Percentiles rank a stretch among this genome's conserved stretches.
Evolutionary conservation across 2,888 invertebrate genomes (phyloP).

Genomic region (Meliscaeva auricollis): DNA sequence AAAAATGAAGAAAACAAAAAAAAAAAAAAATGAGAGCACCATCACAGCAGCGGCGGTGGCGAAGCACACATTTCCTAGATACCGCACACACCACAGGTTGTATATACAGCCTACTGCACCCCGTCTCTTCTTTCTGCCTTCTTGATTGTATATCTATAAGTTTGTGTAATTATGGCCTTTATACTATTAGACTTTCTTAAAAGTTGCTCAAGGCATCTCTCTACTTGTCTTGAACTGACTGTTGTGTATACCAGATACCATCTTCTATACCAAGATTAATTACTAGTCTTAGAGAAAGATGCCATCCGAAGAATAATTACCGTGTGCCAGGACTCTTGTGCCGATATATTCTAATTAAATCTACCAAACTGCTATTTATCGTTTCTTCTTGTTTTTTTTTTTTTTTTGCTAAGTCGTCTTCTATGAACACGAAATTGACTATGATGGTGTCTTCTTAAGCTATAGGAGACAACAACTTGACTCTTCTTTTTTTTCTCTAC

Average conservation of each 20-base stretch:
- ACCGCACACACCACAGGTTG: conserved; percentile 9
- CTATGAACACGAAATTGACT: background rate
- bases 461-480: background rate
- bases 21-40: conserved; percentile 49
- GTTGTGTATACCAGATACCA: conserved; percentile 27
- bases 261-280: conserved; percentile 58
- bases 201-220: conserved; percentile 29
- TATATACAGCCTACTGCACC: background rate
- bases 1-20: conserved; percentile 8
- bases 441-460: background rate
- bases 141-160: background rate
- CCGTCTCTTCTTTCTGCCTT: background rate
- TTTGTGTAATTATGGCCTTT: conserved; percentile 17
- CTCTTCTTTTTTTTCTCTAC: conserved; percentile 14
- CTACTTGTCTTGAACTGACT: background rate
- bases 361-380: conserved; percentile 47
- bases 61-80: conserved; percentile 50
- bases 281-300: conserved; percentile 68
- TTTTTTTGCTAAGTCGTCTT: no score
- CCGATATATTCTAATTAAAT: conserved; percentile 66
- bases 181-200: conserved; percentile 52
- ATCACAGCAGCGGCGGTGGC: no score
- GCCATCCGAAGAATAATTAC: conserved; percentile 70
- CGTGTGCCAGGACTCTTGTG: conserved; percentile 2
- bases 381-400: background rate